Base-by-base conservation (phyloP, 2,797 vertebrate species). In the Lepus townsendii region DNA sequence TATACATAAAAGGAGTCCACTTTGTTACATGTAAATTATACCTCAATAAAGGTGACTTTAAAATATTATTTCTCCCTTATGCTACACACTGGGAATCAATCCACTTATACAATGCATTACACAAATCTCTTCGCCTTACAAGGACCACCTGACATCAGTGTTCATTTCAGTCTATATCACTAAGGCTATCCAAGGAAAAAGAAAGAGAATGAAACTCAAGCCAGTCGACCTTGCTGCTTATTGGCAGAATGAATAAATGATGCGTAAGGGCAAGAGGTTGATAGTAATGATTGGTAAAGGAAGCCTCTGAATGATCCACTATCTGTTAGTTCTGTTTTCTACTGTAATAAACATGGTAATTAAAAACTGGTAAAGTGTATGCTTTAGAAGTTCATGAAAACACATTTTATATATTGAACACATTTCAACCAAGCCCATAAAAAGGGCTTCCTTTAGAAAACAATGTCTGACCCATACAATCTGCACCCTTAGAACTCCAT, bases 321-420 rank as follows among this genome's bases (percentile, higher is more conserved):
- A 72, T 14, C 35, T 75, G n/a, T 80, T 87, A 91, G 85, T 76
- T 95, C 13, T 26, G 93, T 86, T 91, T 96, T 95, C 92, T 90
- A 86, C 69, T 78, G 66, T 60, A 50, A 92, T 71, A 47, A 84
- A 91, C 11, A 86, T 7, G 73, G 32, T 88, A 85, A 94, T 90
- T 96, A 90, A 76, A 97, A 75, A 79, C 10, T 82, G 83, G 87
- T 69, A 78, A 93, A 93, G 63, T 38, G 20, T 57, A 85, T 79
- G 26, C 78, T 94, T 94, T 96, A 89, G 30, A 93, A 95, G 57
- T 91, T 92, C 78, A 83, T 90, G 77, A 90, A 91, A 87, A 94
- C 30, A 94, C 2, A 82, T 88, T 94, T 92, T 71, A 85, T 72
- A 54, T 73, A 96, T 83, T n/a, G 73, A 2, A 86, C 30, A 75